phyloP scores from a whole-genome alignment of 2,113 vertebrate genomes.

The Sander lucioperca region DNA sequence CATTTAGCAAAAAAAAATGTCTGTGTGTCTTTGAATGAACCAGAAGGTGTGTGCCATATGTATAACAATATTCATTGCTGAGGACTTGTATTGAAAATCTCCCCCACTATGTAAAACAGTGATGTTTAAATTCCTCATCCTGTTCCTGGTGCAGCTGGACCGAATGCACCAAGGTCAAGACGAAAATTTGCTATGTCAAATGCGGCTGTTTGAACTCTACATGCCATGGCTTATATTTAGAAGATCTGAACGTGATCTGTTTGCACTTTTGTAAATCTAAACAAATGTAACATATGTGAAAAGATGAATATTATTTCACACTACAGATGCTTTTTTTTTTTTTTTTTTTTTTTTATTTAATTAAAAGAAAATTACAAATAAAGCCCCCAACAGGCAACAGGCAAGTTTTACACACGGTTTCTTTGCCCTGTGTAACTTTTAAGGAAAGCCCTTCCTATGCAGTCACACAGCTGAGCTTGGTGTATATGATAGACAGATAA shows the following conservation, averaged over 20 bases:
- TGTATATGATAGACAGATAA: slow-evolving; percentile 57
- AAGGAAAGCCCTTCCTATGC: slow-evolving; percentile 38
- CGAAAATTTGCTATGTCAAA: slow-evolving; percentile 31
- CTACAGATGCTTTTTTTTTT: slow-evolving; percentile 72
- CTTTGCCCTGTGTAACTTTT: slow-evolving; percentile 46
- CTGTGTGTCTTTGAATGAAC: slow-evolving; percentile 91
- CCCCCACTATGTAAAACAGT: slow-evolving; percentile 83
- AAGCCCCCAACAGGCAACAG: slow-evolving; percentile 36
- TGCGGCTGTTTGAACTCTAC: slow-evolving; percentile 45
- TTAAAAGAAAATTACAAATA: slow-evolving; percentile 22
- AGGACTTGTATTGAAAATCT: slow-evolving; percentile 73
- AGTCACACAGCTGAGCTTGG: slow-evolving; percentile 42
- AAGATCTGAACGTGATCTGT: slow-evolving; percentile 67
- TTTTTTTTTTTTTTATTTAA: slow-evolving; percentile 36
- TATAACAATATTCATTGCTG: slow-evolving; percentile 81
- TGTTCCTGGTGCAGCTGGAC: slow-evolving; percentile 76
- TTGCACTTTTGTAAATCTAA: slow-evolving; percentile 83
- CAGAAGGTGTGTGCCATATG: slow-evolving; percentile 94
- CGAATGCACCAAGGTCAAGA: slow-evolving; percentile 57
- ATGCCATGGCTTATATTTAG: slow-evolving; percentile 48
- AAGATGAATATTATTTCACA: slow-evolving; percentile 65
- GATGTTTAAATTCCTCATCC: slow-evolving; percentile 85
- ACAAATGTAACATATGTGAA: slow-evolving; percentile 75
- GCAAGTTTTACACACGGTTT: slow-evolving; percentile 49
- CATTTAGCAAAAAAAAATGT: slow-evolving; percentile 87